Base-by-base conservation (phyloP, 2,113 vertebrate genomes). In the Nycticorax nycticorax region DNA sequence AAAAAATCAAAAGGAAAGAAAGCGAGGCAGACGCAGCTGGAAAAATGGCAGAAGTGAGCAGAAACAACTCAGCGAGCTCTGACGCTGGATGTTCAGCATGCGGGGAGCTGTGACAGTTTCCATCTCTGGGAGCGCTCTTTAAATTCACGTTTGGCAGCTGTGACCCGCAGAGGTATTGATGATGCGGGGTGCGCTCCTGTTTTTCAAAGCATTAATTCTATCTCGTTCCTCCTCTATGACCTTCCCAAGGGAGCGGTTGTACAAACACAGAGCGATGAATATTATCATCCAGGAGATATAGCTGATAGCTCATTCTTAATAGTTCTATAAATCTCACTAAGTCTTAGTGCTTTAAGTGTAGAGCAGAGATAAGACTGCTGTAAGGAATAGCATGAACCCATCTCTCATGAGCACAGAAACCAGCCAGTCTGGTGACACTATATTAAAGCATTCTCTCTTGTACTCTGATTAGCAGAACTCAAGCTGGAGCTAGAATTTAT, bases 321-420 rank as follows among this genome's bases (percentile, higher is more conserved):
- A 63, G 90, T 80, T 68, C 91, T 15, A 91, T 89, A 94, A 96
- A 96, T 96, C 94, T 92, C 35, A 28, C 89, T 32, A 73, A 93
- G 56, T 90, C 81, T 52, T 13, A 3, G 82, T 78, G 88, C 72
- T 93, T 53, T 63, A 62, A 50, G 64, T 27, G 63, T 6, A 32
- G 16, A 81, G 79, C 79, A 92, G 79, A 84, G 89, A 74, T 72
- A 93, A 95, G n/a, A 64, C 71, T 68, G 93, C 89, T 93, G 81
- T 45, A 68, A 91, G 82, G 72, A 92, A 60, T 0, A 7, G 63
- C 6, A 39, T 10, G 78, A 90, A 53, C 59, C 47, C 88, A 93
- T 94, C 73, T 74, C 72, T 77, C 93, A 13, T 3, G 6, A 7
- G 23, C 4, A 66, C 39, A 81, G 84, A 76, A 69, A 45, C 47